A percentile compares a stretch with the other conserved stretches of the same genome.
Conservation (phyloP, 2,113 vertebrate genomes). For the Oenanthe melanoleuca region DNA sequence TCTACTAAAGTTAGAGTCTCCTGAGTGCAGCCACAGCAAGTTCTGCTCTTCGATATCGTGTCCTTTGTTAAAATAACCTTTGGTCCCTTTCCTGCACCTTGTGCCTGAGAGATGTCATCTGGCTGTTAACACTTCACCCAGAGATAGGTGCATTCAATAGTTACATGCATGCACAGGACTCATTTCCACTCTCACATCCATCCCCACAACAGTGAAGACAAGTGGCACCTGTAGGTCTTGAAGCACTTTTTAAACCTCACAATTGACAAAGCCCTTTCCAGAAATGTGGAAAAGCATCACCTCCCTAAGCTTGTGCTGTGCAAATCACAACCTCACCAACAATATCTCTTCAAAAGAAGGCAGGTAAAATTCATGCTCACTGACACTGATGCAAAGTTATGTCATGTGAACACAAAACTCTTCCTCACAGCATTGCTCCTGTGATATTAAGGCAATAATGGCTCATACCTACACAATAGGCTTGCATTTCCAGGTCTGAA, state of each 20-base stretch:
- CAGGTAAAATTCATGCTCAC: neutral
- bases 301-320: neutral
- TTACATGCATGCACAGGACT: neutral
- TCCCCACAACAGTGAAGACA: neutral
- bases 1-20: neutral
- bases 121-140: neutral
- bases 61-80: neutral
- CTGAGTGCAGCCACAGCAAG: neutral
- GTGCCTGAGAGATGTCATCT: neutral
- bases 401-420: neutral
- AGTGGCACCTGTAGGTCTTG: neutral
- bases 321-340: neutral
- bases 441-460: neutral
- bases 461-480: neutral
- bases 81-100: neutral
- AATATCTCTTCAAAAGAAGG: neutral
- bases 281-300: neutral
- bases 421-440: neutral
- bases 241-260: neutral
- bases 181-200: neutral
- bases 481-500: neutral
- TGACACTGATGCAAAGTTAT: neutral
- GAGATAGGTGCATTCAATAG: neutral
- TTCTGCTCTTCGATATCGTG: accelerated
- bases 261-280: neutral